Base-by-base conservation (phyloP, 2,888 invertebrate species). In the Aphidius colemani region DNA sequence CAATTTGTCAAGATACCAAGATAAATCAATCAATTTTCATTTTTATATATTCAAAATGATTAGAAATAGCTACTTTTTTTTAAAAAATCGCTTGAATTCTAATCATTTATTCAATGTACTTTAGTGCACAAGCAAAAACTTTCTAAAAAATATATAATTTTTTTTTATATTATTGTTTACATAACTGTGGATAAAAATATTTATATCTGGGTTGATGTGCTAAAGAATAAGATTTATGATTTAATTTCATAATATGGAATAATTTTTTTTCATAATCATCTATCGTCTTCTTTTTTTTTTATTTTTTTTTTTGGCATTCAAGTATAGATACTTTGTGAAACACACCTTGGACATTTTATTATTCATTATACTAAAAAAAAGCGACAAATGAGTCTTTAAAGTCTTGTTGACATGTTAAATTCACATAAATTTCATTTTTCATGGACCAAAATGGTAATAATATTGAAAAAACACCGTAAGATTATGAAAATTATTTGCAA, bases 161-260 rank as follows among this genome's bases (percentile, higher is more conserved):
- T 18, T 10, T 44, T 5, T 40, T 9, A 13, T 11, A 44, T 53
- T n/a, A 44, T 53, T 60, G 60, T 60, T 60, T 53, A 39, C 46
- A 53, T 46, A 48, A 46, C 10, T 51, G 30, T 51, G 51, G 45
- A 53, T 60, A 45, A 60, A 30, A 13, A 11, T 40, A 60, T 60
- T 60, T 45, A 53, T 30, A 60, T 60, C 40, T 46, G 44, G 44
- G 53, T 60, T 50, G 41, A 59, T 59, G 46, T n/a, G 7, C 43
- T 59, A 44, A 59, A 59, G 18, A 18, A 7, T 18, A 18, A 18
- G 51, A 59, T 59, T 59, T 59, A 59, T 59, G 43, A 44, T 44
- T 10, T 18, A 51, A 43, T 59, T 59, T 59, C 59, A 50, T 50
- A 59, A 59, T 10, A 44, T 7, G 13, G 11, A 39, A 49, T n/a